These are phyloP conservation scores for Dicyrtomina minuta DNA, from an alignment of 2,888 invertebrate species.

Conservation along the genomic window DNA sequence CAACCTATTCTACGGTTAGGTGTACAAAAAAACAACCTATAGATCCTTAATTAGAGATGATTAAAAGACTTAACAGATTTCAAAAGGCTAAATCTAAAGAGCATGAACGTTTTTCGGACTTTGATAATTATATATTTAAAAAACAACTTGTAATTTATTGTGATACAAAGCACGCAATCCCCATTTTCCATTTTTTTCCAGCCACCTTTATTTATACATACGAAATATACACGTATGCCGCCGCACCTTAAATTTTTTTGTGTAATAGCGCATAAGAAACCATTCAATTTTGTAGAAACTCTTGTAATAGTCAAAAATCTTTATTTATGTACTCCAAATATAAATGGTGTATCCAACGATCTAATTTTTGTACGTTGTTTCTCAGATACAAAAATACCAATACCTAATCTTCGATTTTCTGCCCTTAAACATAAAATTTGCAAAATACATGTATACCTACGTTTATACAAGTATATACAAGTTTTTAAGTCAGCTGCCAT, in stretches of 20 bases:
- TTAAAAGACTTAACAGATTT: constrained; percentile 20
- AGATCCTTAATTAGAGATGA: constrained; percentile 19
- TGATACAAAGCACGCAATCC: constrained; percentile 16
- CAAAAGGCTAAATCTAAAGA: constrained; percentile 23
- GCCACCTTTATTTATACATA: constrained; percentile 9
- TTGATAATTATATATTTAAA: constrained; percentile 6
- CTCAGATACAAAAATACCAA: no score
- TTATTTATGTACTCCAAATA: no score
- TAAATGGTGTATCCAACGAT: no score
- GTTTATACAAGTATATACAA: no score
- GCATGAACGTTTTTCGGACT: constrained; percentile 25
- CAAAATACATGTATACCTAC: no score
- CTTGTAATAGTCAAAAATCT: background rate
- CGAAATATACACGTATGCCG: background rate
- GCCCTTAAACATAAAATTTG: no score
- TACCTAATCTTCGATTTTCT: no score
- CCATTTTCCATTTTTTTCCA: constrained; percentile 23
- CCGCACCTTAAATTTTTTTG: constrained; percentile 5
- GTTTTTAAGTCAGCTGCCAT: background rate
- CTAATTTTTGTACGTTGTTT: no score
- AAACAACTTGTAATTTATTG: constrained; percentile 27
- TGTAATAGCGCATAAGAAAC: background rate
- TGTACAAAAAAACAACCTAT: constrained; percentile 6
- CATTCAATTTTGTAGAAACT: background rate
- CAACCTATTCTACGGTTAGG: background rate